Base-by-base conservation (phyloP, 2,888 invertebrate species). In the Oxyscelio sp. region DNA sequence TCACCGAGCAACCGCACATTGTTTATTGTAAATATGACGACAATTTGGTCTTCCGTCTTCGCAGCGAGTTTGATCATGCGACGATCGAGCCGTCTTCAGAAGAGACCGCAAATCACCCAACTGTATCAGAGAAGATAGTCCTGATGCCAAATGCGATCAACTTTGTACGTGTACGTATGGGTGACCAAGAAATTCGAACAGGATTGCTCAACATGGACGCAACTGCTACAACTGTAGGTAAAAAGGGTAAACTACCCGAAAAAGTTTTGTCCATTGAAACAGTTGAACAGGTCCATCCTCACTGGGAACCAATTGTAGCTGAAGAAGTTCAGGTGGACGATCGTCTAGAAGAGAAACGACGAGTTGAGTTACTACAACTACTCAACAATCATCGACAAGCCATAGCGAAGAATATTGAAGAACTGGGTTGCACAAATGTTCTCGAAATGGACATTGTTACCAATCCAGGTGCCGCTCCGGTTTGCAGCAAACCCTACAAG, bases 401-500 rank as follows among this genome's bases (percentile, higher is more conserved):
- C 4, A 15, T 43, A 6, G 43, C 43, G 4, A 43, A 2, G 43
- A 3, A 15, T 8, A 43, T 43, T 4, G 43, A 43, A 17, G 43
- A 43, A 15, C 9, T 43, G 4, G 43, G 43, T 2, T 43, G 43
- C 17, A 43, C 43, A 5, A 4, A 43, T 17, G 17, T 17, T 9
- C 2, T 43, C 43, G 43, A 43, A 15, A 43, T 48, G 19, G 48
- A 48, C 2, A 48, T 48, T 19, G 48, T 48, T 9, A 19, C 48
- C 19, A 19, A 9, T 0, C 48, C 48, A 21, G 48, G 48, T 19
- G 17, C 19, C 11, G 2, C 48, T 1, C 48, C 48, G 5, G 48
- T 48, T 19, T 13, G 19, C 21, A 48, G 19, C 19, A 48, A 48
- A 13, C 48, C 75, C 1, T 71, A 77, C 34, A 58, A 70, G 3